Percentiles rank a stretch among this genome's conserved stretches.
phyloP scores from a whole-genome alignment of 2,113 vertebrate species.

The Grammomys surdaster region DNA sequence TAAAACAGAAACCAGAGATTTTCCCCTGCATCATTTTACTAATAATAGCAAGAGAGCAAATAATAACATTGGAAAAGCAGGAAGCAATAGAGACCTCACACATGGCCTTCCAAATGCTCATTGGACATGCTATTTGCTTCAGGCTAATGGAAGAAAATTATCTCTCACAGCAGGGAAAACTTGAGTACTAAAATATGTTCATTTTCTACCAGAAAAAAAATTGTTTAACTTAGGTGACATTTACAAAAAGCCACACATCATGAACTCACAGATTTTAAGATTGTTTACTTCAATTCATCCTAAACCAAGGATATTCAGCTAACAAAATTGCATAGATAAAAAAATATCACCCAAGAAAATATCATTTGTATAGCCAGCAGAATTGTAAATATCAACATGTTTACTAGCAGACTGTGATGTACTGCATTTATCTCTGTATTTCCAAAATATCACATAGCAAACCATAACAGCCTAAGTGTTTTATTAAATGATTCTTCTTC shows the following conservation, averaged over 20 bases:
- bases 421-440: not conserved
- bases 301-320: not conserved
- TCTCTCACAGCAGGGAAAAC: not conserved
- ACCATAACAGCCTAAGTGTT: not conserved
- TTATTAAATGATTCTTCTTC: not conserved
- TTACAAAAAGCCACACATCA: not conserved
- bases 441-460: not conserved
- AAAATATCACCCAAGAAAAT: not conserved
- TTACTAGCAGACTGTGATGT: not conserved
- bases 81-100: too few relatives aligned
- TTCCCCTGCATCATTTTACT: not conserved
- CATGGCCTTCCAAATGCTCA: not conserved
- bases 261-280: not conserved
- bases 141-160: not conserved
- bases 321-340: not conserved
- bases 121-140: not conserved
- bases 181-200: not conserved
- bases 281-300: constrained; percentile 32
- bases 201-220: constrained; percentile 19
- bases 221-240: not conserved
- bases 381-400: constrained; percentile 21
- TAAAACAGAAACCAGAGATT: not conserved
- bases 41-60: not conserved
- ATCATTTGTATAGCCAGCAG: not conserved
- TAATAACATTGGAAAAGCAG: not conserved